phyloP scores from a whole-genome alignment of 92 coral and sea anemone genomes.

The Porites divaricata region DNA sequence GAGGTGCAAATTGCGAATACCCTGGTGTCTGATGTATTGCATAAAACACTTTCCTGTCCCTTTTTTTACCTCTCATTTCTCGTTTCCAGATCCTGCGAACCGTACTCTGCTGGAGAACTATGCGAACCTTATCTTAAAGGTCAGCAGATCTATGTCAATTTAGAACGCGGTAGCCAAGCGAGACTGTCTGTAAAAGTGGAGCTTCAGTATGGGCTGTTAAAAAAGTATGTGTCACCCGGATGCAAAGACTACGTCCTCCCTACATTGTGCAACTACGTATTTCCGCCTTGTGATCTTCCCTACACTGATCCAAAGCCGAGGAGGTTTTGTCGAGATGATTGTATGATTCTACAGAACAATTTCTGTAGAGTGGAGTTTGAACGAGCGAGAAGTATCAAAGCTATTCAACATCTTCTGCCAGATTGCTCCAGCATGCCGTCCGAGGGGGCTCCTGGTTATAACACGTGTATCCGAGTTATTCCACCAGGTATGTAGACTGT shows the following conservation, averaged over 20 bases:
- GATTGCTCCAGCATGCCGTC: slow-evolving; percentile 69
- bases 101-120: slow-evolving; percentile 58
- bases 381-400: background rate
- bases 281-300: slow-evolving; percentile 78
- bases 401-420: slow-evolving; percentile 26
- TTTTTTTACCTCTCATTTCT: background rate
- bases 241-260: slow-evolving; percentile 67
- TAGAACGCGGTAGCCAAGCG: background rate
- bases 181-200: background rate
- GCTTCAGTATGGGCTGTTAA: background rate
- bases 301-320: slow-evolving; percentile 63
- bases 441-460: slow-evolving; percentile 56
- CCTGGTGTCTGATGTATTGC: background rate
- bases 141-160: slow-evolving; percentile 41
- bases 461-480: slow-evolving; percentile 70
- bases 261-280: slow-evolving; percentile 60
- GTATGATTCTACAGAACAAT: slow-evolving; percentile 62
- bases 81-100: slow-evolving; percentile 25
- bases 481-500: slow-evolving; percentile 43
- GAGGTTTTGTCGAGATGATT: slow-evolving; percentile 81
- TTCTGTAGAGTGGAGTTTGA: slow-evolving; percentile 65
- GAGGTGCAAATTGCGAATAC: background rate
- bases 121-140: slow-evolving; percentile 58
- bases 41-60: background rate
- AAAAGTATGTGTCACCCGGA: slow-evolving; percentile 13